Evolutionary conservation across 92 coral and sea anemone genomes (phyloP).

Genomic region (Phenganax marumi): DNA sequence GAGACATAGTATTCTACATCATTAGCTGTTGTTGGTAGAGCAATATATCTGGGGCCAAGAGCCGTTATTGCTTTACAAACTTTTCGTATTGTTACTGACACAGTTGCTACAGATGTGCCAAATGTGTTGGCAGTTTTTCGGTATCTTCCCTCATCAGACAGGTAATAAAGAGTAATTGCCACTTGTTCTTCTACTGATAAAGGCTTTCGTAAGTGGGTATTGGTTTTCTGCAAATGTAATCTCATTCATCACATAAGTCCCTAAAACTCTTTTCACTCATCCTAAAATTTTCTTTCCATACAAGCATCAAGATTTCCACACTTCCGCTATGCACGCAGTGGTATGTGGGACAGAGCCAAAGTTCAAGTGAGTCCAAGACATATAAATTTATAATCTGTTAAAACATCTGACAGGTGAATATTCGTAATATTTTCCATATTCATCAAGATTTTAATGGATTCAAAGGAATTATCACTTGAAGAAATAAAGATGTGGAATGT

Average conservation of each 20-base stretch:
- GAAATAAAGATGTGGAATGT: too few relatives aligned
- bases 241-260: conserved; percentile 3
- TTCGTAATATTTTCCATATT: too few relatives aligned
- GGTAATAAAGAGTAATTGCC: conserved; percentile 53
- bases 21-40: conserved; percentile 4
- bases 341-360: too few relatives aligned
- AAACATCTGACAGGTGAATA: too few relatives aligned
- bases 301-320: too few relatives aligned
- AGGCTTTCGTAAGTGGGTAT: conserved; percentile 14
- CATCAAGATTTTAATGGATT: too few relatives aligned
- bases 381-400: too few relatives aligned
- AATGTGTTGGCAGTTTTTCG: conserved; percentile 53
- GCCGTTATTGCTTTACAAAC: not conserved
- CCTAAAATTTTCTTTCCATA: conserved; percentile 37
- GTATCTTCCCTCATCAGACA: conserved; percentile 54
- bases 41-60: conserved; percentile 18
- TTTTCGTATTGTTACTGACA: not conserved
- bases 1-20: not conserved
- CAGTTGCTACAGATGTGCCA: conserved; percentile 28
- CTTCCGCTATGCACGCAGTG: too few relatives aligned
- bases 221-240: not conserved
- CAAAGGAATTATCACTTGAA: too few relatives aligned
- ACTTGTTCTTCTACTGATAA: conserved; percentile 46
- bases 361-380: too few relatives aligned
- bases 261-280: conserved; percentile 22